phyloP scores from a whole-genome alignment of 2,113 vertebrate genomes.

The Elephas maximus region DNA sequence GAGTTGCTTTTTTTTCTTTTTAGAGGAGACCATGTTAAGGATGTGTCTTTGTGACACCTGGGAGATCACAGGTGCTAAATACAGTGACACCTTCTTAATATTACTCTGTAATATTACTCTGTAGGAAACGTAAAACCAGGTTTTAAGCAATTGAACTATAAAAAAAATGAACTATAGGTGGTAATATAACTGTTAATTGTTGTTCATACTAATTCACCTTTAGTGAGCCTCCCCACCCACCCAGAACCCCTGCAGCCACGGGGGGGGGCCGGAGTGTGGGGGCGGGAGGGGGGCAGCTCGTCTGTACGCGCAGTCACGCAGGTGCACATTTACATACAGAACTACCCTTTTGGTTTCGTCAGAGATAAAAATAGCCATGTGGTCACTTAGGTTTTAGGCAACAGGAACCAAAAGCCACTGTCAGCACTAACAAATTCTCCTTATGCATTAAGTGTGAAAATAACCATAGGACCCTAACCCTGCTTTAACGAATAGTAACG shows the following conservation, averaged over 20 bases:
- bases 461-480: not conserved
- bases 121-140: not conserved
- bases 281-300: fast-evolving
- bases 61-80: not conserved
- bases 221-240: not conserved
- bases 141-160: not conserved
- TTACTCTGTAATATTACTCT: not conserved
- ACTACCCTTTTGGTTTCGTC: not conserved
- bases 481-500: not conserved
- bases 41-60: not conserved
- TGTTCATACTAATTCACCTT: not conserved
- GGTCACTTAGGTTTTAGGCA: not conserved
- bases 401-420: not conserved
- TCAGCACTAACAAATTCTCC: not conserved
- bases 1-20: not conserved
- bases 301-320: not conserved
- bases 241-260: not conserved
- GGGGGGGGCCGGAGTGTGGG: not conserved
- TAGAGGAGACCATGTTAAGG: not conserved
- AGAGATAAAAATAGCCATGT: not conserved
- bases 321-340: not conserved
- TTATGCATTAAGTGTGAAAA: not conserved
- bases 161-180: not conserved
- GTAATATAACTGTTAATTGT: not conserved
- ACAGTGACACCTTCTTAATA: not conserved